phyloP scores from a whole-genome alignment of 2,797 vertebrate species.

The Pipistrellus kuhlii region DNA sequence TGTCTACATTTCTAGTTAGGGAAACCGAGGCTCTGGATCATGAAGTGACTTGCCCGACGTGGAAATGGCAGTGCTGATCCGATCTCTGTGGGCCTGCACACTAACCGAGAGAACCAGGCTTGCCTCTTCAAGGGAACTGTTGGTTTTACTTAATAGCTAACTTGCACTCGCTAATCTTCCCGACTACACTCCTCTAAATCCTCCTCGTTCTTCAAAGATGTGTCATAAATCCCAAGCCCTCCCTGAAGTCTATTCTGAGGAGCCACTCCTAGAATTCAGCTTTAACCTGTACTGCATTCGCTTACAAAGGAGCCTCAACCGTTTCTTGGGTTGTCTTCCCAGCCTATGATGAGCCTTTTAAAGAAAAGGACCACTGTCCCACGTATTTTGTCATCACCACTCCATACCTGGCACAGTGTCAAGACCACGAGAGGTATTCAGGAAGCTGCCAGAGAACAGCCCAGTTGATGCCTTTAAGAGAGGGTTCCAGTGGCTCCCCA shows the following conservation, averaged over 20 bases:
- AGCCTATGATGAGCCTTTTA: not conserved
- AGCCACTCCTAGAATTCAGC: not conserved
- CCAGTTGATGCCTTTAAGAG: not conserved
- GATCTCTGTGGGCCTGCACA: fast-evolving
- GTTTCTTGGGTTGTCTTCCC: conserved; percentile 16
- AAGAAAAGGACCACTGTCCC: not conserved
- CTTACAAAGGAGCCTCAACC: not conserved
- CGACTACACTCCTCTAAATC: not conserved
- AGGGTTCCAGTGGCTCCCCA: not conserved
- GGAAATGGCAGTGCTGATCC: not conserved
- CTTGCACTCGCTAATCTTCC: not conserved
- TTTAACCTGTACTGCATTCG: not conserved
- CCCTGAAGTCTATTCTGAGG: not conserved
- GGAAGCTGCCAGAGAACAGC: not conserved
- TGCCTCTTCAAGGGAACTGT: not conserved
- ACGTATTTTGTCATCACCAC: not conserved
- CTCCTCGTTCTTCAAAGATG: conserved; percentile 43
- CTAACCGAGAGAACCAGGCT: not conserved
- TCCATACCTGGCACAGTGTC: not conserved
- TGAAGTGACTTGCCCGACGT: not conserved
- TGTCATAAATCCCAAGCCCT: not conserved
- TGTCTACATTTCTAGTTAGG: not conserved
- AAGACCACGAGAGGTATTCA: not conserved
- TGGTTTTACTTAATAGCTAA: conserved; percentile 34
- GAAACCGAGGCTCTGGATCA: not conserved